Evolutionary conservation across 2,113 vertebrate genomes (phyloP), one percentile per base, ranked within the genome.

Genomic region (Apaloderma vittatum): DNA sequence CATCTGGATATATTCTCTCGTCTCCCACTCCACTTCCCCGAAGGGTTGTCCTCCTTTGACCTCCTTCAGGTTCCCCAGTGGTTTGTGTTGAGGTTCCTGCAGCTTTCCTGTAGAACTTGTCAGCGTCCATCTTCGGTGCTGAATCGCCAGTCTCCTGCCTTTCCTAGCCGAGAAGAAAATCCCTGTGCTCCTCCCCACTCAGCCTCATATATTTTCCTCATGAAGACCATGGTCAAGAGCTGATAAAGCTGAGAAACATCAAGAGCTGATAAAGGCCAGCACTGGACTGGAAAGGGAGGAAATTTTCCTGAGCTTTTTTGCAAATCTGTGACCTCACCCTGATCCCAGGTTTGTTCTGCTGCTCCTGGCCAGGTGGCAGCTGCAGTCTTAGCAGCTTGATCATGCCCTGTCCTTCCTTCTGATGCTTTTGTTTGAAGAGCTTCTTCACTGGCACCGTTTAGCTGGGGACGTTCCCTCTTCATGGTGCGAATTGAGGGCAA

Each of bases 11-110:
- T 0, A 0, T 52, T 52, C 68, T 91, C 61, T 54, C 34, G 45
- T 94, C 88, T 96, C 79, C 86, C 61, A 34, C 54, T 20, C 49
- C 0, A 0, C 40, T 74, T 86, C 59, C 43, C 54, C 79, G 49
- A 68, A 68, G 49, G 10, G 2, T 57, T 93, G 65, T 94, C 79
- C 82, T 93, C 76, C 48, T 91, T 54, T 92, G 80, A 86, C 86
- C n/a, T 75, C 30, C 57, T 73, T 51, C 2, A 9, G 12, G 40
- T 17, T 78, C 66, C 80, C 87, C 45, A 29, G 36, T 36, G 34
- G 72, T 72, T 83, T 52, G 10, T 73, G n/a, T 13, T 87, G 45
- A 89, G 57, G 34, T 57, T 12, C 11, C 16, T 86, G 82, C 52
- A 63, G 55, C 43, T 73, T 88, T 77, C 23, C 57, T 61, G 4